Conservation (phyloP, 2,797 vertebrate species). For the Fringilla coelebs region DNA sequence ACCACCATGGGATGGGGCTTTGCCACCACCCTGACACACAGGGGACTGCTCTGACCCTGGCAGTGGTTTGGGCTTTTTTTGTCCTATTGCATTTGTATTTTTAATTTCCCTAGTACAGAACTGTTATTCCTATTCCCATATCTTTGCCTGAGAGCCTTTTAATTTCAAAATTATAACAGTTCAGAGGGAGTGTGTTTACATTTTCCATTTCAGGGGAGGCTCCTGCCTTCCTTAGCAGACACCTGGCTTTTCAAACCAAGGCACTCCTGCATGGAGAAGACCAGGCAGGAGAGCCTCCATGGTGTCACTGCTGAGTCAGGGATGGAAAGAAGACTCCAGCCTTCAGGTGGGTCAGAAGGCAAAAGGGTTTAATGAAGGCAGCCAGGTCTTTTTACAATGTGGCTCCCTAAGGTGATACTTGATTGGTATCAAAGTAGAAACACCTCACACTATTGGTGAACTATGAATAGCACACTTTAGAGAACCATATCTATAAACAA, state of each 20-base stretch:
- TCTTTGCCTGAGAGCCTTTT: neutral
- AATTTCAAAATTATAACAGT: neutral
- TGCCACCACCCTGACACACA: neutral
- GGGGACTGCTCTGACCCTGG: accelerated
- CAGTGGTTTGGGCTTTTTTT: neutral
- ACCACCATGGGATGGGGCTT: neutral
- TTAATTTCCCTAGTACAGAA: neutral
- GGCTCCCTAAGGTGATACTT: no score
- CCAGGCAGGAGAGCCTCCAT: neutral
- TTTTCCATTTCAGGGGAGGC: neutral
- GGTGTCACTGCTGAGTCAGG: no score
- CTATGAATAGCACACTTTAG: no score
- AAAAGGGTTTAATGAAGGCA: no score
- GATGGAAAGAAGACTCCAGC: no score
- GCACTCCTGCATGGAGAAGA: neutral
- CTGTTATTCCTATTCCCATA: neutral
- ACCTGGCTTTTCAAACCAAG: neutral
- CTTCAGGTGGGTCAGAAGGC: no score
- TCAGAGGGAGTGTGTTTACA: neutral
- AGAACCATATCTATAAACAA: no score
- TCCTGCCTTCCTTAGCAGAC: neutral
- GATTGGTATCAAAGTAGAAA: no score
- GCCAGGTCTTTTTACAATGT: no score
- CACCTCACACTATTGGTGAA: no score
- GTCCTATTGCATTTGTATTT: neutral